phyloP scores from a whole-genome alignment of 2,888 invertebrate genomes.

The Ctenicera cuprea region DNA sequence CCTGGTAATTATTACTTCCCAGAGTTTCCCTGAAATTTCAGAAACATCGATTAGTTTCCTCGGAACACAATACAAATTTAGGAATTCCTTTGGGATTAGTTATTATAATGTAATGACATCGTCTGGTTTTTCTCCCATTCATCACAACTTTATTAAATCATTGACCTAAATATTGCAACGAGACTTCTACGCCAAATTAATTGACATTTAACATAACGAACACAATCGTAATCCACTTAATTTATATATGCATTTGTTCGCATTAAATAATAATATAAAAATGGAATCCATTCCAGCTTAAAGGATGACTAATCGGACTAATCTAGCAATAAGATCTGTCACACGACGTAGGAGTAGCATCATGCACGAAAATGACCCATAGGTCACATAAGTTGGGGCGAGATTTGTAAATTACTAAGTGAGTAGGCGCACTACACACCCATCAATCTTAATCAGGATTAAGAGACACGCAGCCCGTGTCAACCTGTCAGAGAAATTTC shows the following conservation, averaged over 20 bases:
- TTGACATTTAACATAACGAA: too few species aligned
- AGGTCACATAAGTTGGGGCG: conserved; percentile 20
- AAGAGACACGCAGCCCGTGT: conserved; percentile 18
- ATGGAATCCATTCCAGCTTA: conserved; percentile 7
- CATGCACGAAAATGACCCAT: conserved; percentile 22
- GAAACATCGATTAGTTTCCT: conserved; percentile 13
- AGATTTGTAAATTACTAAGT: conserved; percentile 26
- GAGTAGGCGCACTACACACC: conserved; percentile 18
- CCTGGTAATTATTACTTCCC: conserved; percentile 5
- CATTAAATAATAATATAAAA: background rate
- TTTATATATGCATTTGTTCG: background rate
- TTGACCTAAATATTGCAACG: too few species aligned
- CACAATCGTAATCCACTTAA: conserved; percentile 4
- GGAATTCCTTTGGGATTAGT: background rate
- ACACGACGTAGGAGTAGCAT: conserved; percentile 11
- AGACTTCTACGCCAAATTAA: too few species aligned
- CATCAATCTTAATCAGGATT: conserved; percentile 31
- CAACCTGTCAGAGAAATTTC: conserved; percentile 31
- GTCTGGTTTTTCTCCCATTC: too few species aligned
- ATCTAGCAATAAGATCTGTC: conserved; percentile 23
- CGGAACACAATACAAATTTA: background rate
- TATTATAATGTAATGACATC: too few species aligned
- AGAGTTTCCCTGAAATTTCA: conserved; percentile 7
- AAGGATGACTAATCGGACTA: conserved; percentile 27
- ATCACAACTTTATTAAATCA: too few species aligned